A percentile compares a stretch with the other conserved stretches of the same genome.
phyloP scores from a whole-genome alignment of 2,113 vertebrate species.

The Porphyrio hochstetteri region DNA sequence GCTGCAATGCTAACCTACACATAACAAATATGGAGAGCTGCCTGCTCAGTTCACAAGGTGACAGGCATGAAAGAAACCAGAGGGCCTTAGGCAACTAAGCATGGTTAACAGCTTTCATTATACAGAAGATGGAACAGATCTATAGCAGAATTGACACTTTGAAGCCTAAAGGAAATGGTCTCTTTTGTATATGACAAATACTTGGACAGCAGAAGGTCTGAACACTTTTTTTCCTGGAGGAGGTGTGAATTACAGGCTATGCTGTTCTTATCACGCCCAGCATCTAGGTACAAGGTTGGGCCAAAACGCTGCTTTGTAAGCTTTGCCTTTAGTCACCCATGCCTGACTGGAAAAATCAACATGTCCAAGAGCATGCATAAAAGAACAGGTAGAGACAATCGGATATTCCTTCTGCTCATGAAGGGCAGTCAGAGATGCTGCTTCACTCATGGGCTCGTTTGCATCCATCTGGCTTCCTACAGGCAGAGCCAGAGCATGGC shows the following conservation, averaged over 20 bases:
- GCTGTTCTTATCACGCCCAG: not conserved
- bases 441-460: not conserved
- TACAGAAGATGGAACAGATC: not conserved
- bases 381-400: not conserved
- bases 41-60: not conserved
- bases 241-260: not conserved
- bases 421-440: not conserved
- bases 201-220: not conserved
- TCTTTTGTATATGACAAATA: not conserved
- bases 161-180: not conserved
- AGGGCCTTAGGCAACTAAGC: rapidly evolving
- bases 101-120: not conserved
- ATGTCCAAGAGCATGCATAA: rapidly evolving
- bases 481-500: not conserved
- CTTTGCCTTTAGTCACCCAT: not conserved
- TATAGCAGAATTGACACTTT: not conserved
- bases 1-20: not conserved
- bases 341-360: not conserved
- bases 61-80: not conserved
- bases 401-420: not conserved
- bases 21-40: rapidly evolving
- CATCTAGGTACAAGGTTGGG: not conserved
- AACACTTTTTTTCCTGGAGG: not conserved
- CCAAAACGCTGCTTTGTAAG: not conserved
- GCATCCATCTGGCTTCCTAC: not conserved